Evolutionary conservation across 2,888 invertebrate species (phyloP).

Genomic region (Coenonympha glycerion): DNA sequence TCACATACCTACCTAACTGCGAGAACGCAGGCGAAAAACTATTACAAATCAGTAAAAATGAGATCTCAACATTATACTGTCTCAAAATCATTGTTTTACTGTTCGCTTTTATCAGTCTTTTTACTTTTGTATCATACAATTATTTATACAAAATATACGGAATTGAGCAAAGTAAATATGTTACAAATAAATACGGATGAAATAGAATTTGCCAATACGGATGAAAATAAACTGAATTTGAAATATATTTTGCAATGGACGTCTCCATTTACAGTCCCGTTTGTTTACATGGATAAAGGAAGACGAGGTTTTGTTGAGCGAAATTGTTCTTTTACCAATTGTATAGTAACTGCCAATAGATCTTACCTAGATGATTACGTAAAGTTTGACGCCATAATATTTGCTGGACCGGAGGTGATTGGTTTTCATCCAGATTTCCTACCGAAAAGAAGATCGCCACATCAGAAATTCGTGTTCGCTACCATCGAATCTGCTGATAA

Average conservation of each 20-base stretch:
- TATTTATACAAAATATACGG: conserved; percentile 16
- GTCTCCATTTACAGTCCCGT: conserved; percentile 37
- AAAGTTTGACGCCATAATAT: conserved; percentile 47
- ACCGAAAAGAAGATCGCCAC: conserved; percentile 36
- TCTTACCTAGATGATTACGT: conserved; percentile 33
- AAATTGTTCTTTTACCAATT: conserved; percentile 46
- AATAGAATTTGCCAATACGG: background rate
- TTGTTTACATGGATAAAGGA: conserved; percentile 42
- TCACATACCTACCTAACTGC: too few species aligned
- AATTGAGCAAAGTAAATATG: background rate
- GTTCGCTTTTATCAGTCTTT: conserved; percentile 16
- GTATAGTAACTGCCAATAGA: conserved; percentile 44
- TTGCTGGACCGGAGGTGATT: conserved; percentile 42
- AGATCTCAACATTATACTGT: conserved; percentile 20
- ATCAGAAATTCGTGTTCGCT: conserved; percentile 48
- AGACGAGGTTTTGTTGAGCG: conserved; percentile 38
- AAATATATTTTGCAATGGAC: conserved; percentile 55
- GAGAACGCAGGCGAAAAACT: too few species aligned
- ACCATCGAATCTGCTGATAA: conserved; percentile 46
- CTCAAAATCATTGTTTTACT: conserved; percentile 23
- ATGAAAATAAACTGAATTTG: conserved; percentile 20
- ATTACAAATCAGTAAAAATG: too few species aligned
- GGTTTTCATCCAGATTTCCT: conserved; percentile 10
- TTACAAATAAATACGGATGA: conserved; percentile 1
- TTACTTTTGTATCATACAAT: conserved; percentile 26